These are phyloP conservation scores for Perdita meconis DNA, from an alignment of 2,888 invertebrate species.

Conservation along the genomic window DNA sequence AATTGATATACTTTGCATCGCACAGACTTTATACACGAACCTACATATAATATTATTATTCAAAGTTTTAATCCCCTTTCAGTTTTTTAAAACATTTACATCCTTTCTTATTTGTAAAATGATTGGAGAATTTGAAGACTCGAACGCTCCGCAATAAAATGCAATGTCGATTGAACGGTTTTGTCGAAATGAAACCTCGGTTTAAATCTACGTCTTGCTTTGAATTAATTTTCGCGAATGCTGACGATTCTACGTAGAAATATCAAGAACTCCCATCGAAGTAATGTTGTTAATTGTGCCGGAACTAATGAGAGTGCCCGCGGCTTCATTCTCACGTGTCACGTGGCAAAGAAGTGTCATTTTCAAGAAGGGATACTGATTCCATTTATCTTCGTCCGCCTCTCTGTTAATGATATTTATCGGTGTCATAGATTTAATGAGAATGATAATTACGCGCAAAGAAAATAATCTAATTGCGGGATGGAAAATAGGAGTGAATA, in stretches of 20 bases:
- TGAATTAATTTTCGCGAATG: background rate
- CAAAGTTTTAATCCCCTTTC: no score
- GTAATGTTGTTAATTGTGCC: constrained; percentile 41
- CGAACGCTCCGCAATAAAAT: background rate
- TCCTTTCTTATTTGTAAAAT: no score
- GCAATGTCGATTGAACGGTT: background rate
- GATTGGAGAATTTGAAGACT: background rate
- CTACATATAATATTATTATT: no score
- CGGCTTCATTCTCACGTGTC: constrained; percentile 24
- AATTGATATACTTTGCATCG: no score
- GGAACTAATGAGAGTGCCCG: constrained; percentile 51
- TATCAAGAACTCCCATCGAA: constrained; percentile 21
- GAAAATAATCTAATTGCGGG: background rate
- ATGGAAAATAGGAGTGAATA: background rate
- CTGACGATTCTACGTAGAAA: constrained; percentile 19
- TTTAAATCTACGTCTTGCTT: no score
- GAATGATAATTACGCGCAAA: constrained; percentile 17
- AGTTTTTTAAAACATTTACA: no score
- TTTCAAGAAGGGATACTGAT: constrained; percentile 28
- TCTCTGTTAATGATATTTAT: constrained; percentile 46
- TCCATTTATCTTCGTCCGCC: constrained; percentile 8
- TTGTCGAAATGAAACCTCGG: background rate
- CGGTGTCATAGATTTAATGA: constrained; percentile 14
- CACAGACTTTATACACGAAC: no score
- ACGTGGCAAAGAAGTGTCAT: constrained; percentile 26